A percentile compares a stretch with the other conserved stretches of the same genome.
phyloP scores from a whole-genome alignment of 2,888 invertebrate species.

The Amiota mariae region DNA sequence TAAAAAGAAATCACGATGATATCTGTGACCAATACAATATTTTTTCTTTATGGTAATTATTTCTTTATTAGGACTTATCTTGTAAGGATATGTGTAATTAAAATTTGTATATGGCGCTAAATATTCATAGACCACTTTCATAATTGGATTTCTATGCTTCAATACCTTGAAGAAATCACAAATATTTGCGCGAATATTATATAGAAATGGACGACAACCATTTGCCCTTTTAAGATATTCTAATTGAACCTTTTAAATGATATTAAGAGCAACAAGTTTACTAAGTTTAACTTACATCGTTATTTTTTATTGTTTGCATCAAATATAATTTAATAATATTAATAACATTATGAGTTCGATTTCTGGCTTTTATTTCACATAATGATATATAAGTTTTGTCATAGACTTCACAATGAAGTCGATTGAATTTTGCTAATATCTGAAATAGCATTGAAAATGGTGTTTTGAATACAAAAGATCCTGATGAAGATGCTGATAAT shows the following conservation, averaged over 20 bases:
- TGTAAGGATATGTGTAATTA: not conserved
- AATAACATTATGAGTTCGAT: not conserved
- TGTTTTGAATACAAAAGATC: too few species aligned
- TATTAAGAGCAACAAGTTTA: not conserved
- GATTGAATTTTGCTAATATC: not conserved
- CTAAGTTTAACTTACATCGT: not conserved
- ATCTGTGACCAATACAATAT: too few species aligned
- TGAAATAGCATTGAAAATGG: too few species aligned
- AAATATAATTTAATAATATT: not conserved
- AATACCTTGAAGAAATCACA: conserved; percentile 22
- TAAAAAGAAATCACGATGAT: not conserved
- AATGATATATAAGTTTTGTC: not conserved
- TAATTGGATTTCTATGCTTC: conserved; percentile 53
- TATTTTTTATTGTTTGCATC: not conserved
- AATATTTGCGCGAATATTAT: conserved; percentile 31
- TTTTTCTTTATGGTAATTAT: not conserved
- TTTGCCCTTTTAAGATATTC: conserved; percentile 29
- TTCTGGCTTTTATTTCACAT: conserved; percentile 1
- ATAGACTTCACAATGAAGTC: not conserved
- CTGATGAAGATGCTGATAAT: too few species aligned
- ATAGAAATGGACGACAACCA: conserved; percentile 42
- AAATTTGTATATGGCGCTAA: conserved; percentile 1
- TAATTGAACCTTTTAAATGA: not conserved
- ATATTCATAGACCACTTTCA: conserved; percentile 49
- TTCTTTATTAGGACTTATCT: not conserved